Evolutionary conservation across 1,140 invertebrate genomes (phyloP), one percentile per base, ranked within the genome.

Genomic region (Drosophila teissieri): DNA sequence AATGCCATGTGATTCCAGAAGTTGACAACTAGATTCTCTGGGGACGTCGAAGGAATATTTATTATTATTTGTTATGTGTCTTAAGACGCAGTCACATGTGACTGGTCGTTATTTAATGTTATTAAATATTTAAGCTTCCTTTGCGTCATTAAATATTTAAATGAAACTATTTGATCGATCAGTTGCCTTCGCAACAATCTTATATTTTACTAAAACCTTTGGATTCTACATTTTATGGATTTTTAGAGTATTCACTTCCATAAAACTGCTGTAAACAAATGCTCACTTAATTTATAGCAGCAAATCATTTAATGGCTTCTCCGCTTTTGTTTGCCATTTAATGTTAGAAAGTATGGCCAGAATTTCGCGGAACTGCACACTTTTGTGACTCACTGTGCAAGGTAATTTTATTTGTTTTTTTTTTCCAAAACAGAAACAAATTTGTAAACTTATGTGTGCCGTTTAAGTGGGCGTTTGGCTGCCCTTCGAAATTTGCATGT

Each of bases 401-500:
- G n/a, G 15, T 15, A 34, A 37, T 45, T 60, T 31, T 31, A 2
- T 31, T 31, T 31, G 2, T 31, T 31, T 8, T 31, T 31, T 31
- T 31, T 31, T 31, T 31, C 10, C 8, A 6, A 7, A 15, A 10
- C 27, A n/a, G 36, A 60, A 14, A 42, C 40, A 31, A 67, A 51
- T 64, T 24, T n/a, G n/a, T 67, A 51, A 67, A 67, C 60, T 22
- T 64, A 40, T 11, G 12, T 39, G n/a, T 19, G 36, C 42, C 17
- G 27, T 27, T 37, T 24, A 17, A 48, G 44, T 37, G 58, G 45
- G n/a, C 34, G 34, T 22, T 22, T n/a, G 5, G 1, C 22, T 22
- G 19, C n/a, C 46, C 34, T 49, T 65, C 10, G 34, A 15, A 69
- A 70, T 69, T 70, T 70, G 65, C 68, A 70, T 49, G n/a, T 40